Percentiles rank a stretch among this genome's conserved stretches.
These are phyloP conservation scores for Dysidea cf. avara DNA, from an alignment of 37 sponge, comb jelly and placozoan genomes.

Conservation along the genomic window DNA sequence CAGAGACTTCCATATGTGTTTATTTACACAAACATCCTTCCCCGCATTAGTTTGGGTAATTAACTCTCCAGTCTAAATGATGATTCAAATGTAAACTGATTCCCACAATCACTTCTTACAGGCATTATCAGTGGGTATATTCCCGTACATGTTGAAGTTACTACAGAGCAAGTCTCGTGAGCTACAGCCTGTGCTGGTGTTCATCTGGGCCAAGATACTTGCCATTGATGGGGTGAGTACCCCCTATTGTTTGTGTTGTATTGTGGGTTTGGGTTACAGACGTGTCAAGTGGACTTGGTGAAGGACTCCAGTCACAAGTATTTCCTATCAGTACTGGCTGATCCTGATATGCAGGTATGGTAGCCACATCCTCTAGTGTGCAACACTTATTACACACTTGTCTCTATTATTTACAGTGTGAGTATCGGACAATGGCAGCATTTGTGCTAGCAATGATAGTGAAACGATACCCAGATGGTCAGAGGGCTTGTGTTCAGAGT, in stretches of 20 bases:
- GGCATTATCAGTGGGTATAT: conserved; percentile 94
- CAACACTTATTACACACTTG: background rate
- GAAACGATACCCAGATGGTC: conserved; percentile 68
- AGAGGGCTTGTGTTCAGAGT: conserved; percentile 66
- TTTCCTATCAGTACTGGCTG: conserved; percentile 77
- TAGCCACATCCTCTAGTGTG: background rate
- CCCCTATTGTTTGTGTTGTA: background rate
- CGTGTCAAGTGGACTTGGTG: conserved; percentile 82
- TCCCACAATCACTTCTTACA: conserved; percentile 5
- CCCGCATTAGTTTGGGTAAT: no score
- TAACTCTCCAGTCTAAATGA: background rate
- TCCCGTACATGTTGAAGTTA: conserved; percentile 95
- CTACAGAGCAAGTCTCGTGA: conserved; percentile 89
- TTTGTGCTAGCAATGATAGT: conserved; percentile 77
- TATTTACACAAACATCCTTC: background rate
- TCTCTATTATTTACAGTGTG: conserved; percentile 48
- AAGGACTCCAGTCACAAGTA: conserved; percentile 84
- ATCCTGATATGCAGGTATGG: conserved; percentile 56
- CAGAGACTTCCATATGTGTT: background rate
- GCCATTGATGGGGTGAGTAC: conserved; percentile 79
- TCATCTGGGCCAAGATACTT: conserved; percentile 98
- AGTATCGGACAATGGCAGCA: conserved; percentile 89
- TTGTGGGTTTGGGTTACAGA: conserved; percentile 28
- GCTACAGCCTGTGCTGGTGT: conserved; percentile 89
- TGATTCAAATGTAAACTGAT: background rate